Conservation (phyloP, 2,113 vertebrate genomes). For the Pongo pygmaeus region DNA sequence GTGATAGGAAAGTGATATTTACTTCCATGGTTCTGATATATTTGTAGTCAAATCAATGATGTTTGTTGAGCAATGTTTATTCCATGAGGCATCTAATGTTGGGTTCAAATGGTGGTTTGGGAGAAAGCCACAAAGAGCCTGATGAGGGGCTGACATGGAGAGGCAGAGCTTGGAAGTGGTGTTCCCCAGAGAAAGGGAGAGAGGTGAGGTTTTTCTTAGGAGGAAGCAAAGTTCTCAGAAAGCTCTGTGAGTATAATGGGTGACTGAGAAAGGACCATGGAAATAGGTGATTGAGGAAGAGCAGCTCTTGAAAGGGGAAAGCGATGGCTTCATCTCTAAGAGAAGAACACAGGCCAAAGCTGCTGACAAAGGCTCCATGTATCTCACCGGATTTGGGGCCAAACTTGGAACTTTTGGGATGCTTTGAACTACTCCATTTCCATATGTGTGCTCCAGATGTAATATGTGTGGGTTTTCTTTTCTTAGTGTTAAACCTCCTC, state of each 20-base stretch:
- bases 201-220: background rate
- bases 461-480: background rate
- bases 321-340: background rate
- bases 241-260: background rate
- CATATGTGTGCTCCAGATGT: background rate
- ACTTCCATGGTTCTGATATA: background rate
- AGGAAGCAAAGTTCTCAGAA: background rate
- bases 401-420: background rate
- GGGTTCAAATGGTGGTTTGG: background rate
- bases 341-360: background rate
- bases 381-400: background rate
- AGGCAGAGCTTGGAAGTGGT: background rate
- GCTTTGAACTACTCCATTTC: background rate
- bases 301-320: background rate
- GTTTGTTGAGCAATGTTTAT: background rate
- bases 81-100: background rate
- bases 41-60: background rate
- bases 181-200: background rate
- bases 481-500: background rate
- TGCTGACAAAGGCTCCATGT: background rate
- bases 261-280: background rate
- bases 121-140: background rate
- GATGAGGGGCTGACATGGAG: background rate
- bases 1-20: background rate
- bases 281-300: background rate